Evolutionary conservation across 2,113 vertebrate genomes (phyloP), one percentile per base, ranked within the genome.

Genomic region (Verasper variegatus): DNA sequence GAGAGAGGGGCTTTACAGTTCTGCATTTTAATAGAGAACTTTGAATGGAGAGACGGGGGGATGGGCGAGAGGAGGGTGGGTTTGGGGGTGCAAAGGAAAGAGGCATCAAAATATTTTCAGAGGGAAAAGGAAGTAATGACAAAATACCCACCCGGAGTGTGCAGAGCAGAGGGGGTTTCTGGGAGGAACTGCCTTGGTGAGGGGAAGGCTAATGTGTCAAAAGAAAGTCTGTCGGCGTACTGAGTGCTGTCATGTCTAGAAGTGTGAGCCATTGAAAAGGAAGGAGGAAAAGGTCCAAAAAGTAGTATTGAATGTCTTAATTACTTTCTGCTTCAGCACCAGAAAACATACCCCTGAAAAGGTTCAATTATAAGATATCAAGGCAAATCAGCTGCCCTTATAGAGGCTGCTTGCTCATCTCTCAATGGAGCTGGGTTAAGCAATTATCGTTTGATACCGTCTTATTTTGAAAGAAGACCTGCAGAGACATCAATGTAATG

Each of bases 1-100:
- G 85, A 91, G 85, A 87, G 91, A 82, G 91, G 82, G 87, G 90
- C 89, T 92, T 91, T 91, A 88, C 89, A 91, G 86, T 92, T 91
- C 90, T 92, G 91, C 91, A 92, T 92, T 91, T 93, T 91, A 93
- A 93, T 92, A 92, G 86, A 90, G 84, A 90, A 90, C 88, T 86
- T 87, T 93, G 85, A 93, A 93, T 93, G 86, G 90, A 88, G 83
- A 77, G 87, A 84, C 31, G 62, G 62, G 86, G 83, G 87, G 80
- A 79, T 81, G 82, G 84, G 76, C 71, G 74, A 70, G 85, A 56
- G 74, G 61, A 47, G 57, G 71, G 31, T 51, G 45, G 49, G 20
- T 20, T 40, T 61, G 26, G 80, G 68, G 57, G 60, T 51, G 31
- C 74, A 82, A 88, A 88, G 86, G 83, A 91, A 86, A 79, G 82